A percentile compares a stretch with the other conserved stretches of the same genome.
phyloP scores from a whole-genome alignment of 1,140 invertebrate species.

The Calliphora vicina region DNA sequence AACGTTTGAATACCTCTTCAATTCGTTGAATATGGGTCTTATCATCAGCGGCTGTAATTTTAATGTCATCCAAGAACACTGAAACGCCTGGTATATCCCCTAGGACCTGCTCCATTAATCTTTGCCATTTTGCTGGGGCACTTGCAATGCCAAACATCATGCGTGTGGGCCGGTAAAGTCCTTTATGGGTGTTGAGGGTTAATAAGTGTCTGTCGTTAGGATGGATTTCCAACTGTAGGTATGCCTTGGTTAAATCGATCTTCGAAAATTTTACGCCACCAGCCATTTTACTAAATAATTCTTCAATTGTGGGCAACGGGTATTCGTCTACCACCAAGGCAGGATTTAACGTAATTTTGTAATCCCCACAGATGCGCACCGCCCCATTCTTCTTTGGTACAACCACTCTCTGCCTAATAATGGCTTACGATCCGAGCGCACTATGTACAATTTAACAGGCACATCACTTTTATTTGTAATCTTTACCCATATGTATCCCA shows the following conservation, averaged over 20 bases:
- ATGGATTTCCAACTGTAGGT: slow-evolving; percentile 45
- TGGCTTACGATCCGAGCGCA: neutral
- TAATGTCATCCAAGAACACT: slow-evolving; percentile 34
- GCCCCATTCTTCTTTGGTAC: slow-evolving; percentile 58
- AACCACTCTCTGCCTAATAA: neutral
- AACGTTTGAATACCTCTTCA: slow-evolving; percentile 3
- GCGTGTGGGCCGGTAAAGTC: slow-evolving; percentile 39
- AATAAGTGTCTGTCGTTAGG: slow-evolving; percentile 41
- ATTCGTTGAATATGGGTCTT: neutral
- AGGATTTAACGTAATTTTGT: slow-evolving; percentile 43
- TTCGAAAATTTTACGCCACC: slow-evolving; percentile 45
- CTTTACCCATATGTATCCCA: too few species aligned
- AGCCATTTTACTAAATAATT: too few species aligned
- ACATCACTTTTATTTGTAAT: neutral
- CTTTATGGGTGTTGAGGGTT: slow-evolving; percentile 44
- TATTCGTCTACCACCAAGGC: slow-evolving; percentile 44
- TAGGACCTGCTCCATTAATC: slow-evolving; percentile 17
- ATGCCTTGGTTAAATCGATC: slow-evolving; percentile 47
- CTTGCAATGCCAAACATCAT: slow-evolving; percentile 31
- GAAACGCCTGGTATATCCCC: slow-evolving; percentile 17
- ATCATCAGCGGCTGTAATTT: slow-evolving; percentile 28
- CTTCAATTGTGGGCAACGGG: slow-evolving; percentile 46
- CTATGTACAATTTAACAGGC: neutral
- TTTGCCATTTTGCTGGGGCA: slow-evolving; percentile 26
- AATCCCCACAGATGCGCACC: slow-evolving; percentile 38